Conservation (phyloP, 2,888 invertebrate genomes). For the Monochamus alternatus region DNA sequence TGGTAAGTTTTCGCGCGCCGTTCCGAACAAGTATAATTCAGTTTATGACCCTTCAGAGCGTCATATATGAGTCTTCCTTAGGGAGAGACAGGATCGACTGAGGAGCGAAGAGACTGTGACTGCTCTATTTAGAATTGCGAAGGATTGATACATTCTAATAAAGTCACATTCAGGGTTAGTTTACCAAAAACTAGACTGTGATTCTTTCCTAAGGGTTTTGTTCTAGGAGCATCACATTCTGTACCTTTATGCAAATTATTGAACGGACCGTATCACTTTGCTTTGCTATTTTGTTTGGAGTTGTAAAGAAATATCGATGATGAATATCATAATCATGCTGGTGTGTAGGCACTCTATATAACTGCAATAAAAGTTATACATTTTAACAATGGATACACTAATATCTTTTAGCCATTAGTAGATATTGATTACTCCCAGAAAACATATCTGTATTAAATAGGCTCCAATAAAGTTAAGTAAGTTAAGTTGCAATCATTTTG, state of each 20-base stretch:
- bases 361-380: conserved; percentile 26
- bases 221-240: conserved; percentile 46
- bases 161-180: conserved; percentile 41
- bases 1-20: conserved; percentile 65
- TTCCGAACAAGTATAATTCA: conserved; percentile 68
- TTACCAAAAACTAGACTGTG: conserved; percentile 54
- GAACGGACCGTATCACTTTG: conserved; percentile 55
- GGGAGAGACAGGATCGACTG: conserved; percentile 59
- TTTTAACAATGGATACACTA: conserved; percentile 20
- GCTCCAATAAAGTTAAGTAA: no score
- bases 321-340: conserved; percentile 48
- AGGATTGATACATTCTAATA: conserved; percentile 45
- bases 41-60: conserved; percentile 67
- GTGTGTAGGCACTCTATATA: conserved; percentile 32
- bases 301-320: conserved; percentile 45
- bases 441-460: no score
- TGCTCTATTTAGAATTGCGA: conserved; percentile 27
- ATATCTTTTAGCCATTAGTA: not conserved
- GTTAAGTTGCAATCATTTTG: no score
- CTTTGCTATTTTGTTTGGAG: conserved; percentile 53
- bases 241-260: conserved; percentile 53
- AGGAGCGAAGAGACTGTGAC: conserved; percentile 53
- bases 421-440: no score
- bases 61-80: conserved; percentile 62
- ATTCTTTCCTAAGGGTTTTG: conserved; percentile 24